Evolutionary conservation across 2,888 invertebrate genomes (phyloP), one percentile per base, ranked within the genome.

Genomic region (Spialia ferax): DNA sequence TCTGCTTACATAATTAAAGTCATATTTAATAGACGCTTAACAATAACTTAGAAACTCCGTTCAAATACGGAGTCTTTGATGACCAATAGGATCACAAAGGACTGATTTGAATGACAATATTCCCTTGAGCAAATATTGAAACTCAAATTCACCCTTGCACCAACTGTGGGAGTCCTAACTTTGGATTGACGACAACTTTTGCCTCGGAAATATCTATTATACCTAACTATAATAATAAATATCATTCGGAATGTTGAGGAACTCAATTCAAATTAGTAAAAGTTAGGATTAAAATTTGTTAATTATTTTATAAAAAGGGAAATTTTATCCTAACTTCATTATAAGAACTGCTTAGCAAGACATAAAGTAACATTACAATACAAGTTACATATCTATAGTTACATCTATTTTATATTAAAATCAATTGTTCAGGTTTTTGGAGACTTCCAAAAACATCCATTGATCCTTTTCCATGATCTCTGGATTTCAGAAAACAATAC

Each of bases 81-180:
- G 59, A 52, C 52, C 65, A 52, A 38, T 35, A 38, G 72, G 63
- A 71, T 68, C 74, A 72, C 74, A 71, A 69, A 69, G 72, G 74
- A 75, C 74, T 77, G 73, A 70, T 60, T 62, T 45, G 56, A 65
- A 65, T 65, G 59, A 52, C 65, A 65, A 59, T 56, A 45, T 48
- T 48, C 50, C 35, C 65, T 59, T 35, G 52, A 38, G 59, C 22
- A 32, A 50, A 59, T 48, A 56, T 59, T 26, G 50, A 59, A 26
- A 59, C 26, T 59, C 57, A 15, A 52, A 59, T 55, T 56, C 45
- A 45, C 15, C 32, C 38, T 65, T 48, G 11, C 1, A 6, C 18
- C 23, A 56, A 57, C 18, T 52, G 38, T 23, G 45, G 57, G 26
- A 8, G 63, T 15, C 26, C 38, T 18, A 65, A 52, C 50, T 59